phyloP scores from a whole-genome alignment of 2,888 invertebrate genomes.

The Drosophila yooni region DNA sequence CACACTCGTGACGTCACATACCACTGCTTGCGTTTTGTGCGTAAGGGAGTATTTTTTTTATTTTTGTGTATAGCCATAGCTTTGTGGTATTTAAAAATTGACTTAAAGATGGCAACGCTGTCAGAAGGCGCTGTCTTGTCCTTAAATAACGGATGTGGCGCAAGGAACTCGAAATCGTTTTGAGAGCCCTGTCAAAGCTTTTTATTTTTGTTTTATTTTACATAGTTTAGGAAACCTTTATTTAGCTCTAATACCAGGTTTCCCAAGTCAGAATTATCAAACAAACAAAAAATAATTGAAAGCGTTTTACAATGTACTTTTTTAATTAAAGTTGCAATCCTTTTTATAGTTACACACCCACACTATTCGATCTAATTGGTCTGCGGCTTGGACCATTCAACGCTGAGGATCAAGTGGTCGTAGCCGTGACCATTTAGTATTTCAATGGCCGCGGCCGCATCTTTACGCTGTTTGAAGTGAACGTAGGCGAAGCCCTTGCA shows the following conservation, averaged over 20 bases:
- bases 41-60: not conserved
- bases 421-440: conserved; percentile 97
- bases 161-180: not conserved
- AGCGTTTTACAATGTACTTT: conserved; percentile 11
- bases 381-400: conserved; percentile 99
- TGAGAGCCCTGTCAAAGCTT: conserved; percentile 12
- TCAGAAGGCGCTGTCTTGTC: not conserved
- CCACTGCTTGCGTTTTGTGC: not conserved
- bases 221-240: conserved; percentile 34
- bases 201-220: conserved; percentile 17
- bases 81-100: not conserved
- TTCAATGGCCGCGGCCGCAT: conserved; percentile 96
- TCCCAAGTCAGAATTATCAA: conserved; percentile 12
- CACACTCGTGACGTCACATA: conserved; percentile 27
- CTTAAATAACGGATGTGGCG: not conserved
- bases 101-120: not conserved
- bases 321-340: conserved; percentile 2
- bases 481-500: conserved; percentile 99
- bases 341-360: conserved; percentile 12
- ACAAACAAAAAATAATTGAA: conserved; percentile 25
- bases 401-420: conserved; percentile 98
- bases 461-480: conserved; percentile 95
- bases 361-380: conserved; percentile 66
- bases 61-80: not conserved
- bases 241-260: conserved; percentile 43